Evolutionary conservation across 2,113 vertebrate species (phyloP).

Genomic region (Catharus fuscescens): DNA sequence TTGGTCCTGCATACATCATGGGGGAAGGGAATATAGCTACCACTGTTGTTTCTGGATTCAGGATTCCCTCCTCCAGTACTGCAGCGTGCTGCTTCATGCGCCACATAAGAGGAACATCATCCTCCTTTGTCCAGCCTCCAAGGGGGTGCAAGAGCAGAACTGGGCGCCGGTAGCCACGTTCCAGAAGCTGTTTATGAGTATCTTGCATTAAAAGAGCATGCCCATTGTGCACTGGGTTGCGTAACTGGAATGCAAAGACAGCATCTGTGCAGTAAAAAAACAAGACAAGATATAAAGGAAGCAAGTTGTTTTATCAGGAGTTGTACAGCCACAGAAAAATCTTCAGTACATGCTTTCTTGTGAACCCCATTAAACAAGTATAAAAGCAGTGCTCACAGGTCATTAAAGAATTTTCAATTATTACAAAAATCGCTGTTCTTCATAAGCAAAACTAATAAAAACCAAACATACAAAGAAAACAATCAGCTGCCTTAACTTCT

Average conservation of each 20-base stretch:
- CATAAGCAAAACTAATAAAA: background rate
- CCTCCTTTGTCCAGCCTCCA: constrained; percentile 98
- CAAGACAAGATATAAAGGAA: background rate
- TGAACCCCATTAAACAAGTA: background rate
- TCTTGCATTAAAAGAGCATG: constrained; percentile 97
- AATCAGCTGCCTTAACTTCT: background rate
- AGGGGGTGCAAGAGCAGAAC: constrained; percentile 94
- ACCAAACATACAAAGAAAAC: background rate
- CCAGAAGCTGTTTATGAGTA: constrained; percentile 90
- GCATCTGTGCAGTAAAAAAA: constrained; percentile 80
- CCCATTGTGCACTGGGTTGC: constrained; percentile 97
- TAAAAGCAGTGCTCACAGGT: background rate
- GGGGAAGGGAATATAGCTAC: constrained; percentile 98
- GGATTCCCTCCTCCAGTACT: constrained; percentile 90
- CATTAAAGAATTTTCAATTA: background rate
- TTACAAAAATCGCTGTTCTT: background rate
- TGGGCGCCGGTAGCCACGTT: constrained; percentile 91
- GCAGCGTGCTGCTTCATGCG: constrained; percentile 96
- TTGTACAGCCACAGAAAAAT: background rate
- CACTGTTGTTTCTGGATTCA: constrained; percentile 89
- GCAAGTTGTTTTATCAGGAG: background rate
- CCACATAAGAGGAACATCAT: constrained; percentile 94
- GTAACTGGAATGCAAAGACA: constrained; percentile 96
- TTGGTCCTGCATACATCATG: constrained; percentile 99
- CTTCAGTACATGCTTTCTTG: background rate